Base-by-base conservation (phyloP, 1,140 invertebrate genomes). In the Procambarus clarkii region DNA sequence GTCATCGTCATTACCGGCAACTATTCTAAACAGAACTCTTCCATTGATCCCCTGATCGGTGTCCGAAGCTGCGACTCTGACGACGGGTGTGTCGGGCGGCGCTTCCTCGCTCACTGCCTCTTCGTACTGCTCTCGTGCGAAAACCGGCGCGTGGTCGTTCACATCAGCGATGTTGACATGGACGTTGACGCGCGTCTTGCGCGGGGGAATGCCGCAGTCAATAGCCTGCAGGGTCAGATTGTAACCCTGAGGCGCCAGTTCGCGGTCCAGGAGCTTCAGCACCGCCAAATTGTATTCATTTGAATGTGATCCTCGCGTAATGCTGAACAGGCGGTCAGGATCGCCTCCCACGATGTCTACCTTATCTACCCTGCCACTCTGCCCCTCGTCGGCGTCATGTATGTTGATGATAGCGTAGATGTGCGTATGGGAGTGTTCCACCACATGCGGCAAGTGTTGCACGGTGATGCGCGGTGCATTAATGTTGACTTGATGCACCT, bases 381-480 rank as follows among this genome's bases (percentile, higher is more conserved):
- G 95, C 0, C 98, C 98, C 58, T 95, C 94, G 94, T 99, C 98
- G 24, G 96, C 95, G 94, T 99, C 98, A 18, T 96, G 95, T 0
- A 98, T 97, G 34, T 96, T 96, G 2, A 99, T 96, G 71, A 99
- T 98, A 0, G 98, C 98, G 94, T 98, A 99, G 84, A 98, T 97
- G 93, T 98, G 96, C 0, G 97, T 96, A 92, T 97, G 97, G 0
- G 97, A 97, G 78, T 98, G 97, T 93, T 98, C 97, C 8, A 97
- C 95, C 44, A 98, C 96, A 89, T 97, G 96, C 0, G 97, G 97
- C 92, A 98, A 95, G 88, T 97, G 96, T 21, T 96, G 96, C 34
- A 94, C 89, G 44, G 54, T 64, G 24, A 93, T 93, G 8, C 76
- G 45, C 44, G 93, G 93, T 48, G 93, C 76, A 92, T 88, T 82